A percentile compares a stretch with the other conserved stretches of the same genome.
phyloP scores from a whole-genome alignment of 1,140 invertebrate genomes.

The Cataglyphis hispanica region DNA sequence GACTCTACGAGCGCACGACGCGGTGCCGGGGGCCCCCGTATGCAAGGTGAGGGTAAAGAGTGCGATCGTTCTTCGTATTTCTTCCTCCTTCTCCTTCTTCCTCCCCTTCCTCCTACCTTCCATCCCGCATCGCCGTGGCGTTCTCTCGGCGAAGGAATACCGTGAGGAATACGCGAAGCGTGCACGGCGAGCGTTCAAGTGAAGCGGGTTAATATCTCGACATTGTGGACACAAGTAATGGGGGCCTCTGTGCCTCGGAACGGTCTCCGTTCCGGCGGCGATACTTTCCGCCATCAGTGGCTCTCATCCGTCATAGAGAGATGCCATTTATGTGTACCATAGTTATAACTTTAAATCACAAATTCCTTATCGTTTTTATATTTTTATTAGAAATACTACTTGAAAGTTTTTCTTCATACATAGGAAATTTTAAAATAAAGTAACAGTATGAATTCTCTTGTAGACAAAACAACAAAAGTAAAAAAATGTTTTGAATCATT shows the following conservation, averaged over 20 bases:
- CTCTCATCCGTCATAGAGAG: constrained; percentile 40
- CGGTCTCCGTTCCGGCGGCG: constrained; percentile 74
- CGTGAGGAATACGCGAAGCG: constrained; percentile 70
- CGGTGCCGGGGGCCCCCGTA: constrained; percentile 63
- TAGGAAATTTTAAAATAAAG: background rate
- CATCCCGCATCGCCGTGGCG: background rate
- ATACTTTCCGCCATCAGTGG: constrained; percentile 61
- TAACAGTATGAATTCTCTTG: background rate
- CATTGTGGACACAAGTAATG: constrained; percentile 85
- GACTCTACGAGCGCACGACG: constrained; percentile 73
- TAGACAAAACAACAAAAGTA: background rate
- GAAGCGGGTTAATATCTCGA: constrained; percentile 85
- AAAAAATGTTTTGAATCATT: background rate
- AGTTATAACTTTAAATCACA: background rate
- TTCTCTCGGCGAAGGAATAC: constrained; percentile 64
- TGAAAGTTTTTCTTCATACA: background rate
- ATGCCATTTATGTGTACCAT: too few species aligned
- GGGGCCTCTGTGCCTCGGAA: constrained; percentile 77
- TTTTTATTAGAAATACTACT: background rate
- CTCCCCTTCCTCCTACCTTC: background rate
- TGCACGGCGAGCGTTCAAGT: constrained; percentile 78
- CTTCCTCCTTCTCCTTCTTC: constrained; percentile 67
- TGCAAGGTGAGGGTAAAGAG: constrained; percentile 78
- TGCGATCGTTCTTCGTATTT: constrained; percentile 75
- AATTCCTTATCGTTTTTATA: background rate